Percentiles rank a stretch among this genome's conserved stretches.
Conservation (phyloP, 2,888 invertebrate genomes). For the Onchidella celtica region DNA sequence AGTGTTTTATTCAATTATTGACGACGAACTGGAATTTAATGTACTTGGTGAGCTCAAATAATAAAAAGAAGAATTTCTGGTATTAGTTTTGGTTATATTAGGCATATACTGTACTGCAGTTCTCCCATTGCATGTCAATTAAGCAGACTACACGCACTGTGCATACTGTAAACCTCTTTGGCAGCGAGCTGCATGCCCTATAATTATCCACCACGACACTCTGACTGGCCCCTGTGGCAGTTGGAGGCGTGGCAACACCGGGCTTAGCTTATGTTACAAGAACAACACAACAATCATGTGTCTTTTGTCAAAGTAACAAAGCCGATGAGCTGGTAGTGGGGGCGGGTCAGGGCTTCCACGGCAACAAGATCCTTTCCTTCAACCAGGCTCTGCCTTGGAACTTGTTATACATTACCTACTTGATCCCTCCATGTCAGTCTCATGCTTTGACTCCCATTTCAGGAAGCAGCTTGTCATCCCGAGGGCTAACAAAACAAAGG, state of each 20-base stretch:
- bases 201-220: not conserved
- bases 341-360: not conserved
- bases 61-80: too few species aligned
- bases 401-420: not conserved
- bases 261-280: not conserved
- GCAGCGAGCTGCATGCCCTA: not conserved
- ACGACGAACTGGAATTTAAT: too few species aligned
- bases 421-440: constrained; percentile 11
- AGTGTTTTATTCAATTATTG: too few species aligned
- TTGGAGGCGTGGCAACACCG: not conserved
- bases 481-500: constrained; percentile 8
- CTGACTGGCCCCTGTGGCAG: not conserved
- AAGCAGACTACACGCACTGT: too few species aligned
- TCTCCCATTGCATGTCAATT: too few species aligned
- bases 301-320: not conserved
- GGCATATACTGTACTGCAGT: too few species aligned
- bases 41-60: too few species aligned
- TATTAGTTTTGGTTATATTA: too few species aligned
- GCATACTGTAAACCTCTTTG: too few species aligned
- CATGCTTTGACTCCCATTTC: not conserved
- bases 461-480: constrained; percentile 22
- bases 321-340: not conserved
- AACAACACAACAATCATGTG: constrained; percentile 23
- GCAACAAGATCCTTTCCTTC: constrained; percentile 13
- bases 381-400: not conserved